Base-by-base conservation (phyloP, 2,797 vertebrate species). In the Scomberomorus guttatus region DNA sequence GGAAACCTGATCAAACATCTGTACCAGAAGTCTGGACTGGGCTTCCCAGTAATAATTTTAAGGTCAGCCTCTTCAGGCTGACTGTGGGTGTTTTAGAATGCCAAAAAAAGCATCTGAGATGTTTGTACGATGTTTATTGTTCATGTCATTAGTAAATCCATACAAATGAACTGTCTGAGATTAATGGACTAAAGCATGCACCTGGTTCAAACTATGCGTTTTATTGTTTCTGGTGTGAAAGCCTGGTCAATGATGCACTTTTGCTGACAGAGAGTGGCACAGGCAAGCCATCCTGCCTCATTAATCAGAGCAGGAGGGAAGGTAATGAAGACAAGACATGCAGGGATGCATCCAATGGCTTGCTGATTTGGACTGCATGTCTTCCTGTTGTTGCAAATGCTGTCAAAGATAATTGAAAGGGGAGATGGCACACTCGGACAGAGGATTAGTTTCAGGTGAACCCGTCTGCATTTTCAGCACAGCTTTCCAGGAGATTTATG, bases 251-350 rank as follows among this genome's bases (percentile, higher is more conserved):
- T 44, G 63, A 67, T 71, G 70, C 68, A 55, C 55, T 63, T 71
- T 52, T 67, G 60, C 77, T 80, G 85, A 72, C 78, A 50, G 55
- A 50, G 55, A 79, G 74, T 42, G 69, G 75, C 79, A 46, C 58
- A n/a, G 64, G 62, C 14, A 17, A 75, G 55, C 79, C 71, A n/a
- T 64, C 79, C 72, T 34, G 71, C 70, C 75, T 90, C 86, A 86
- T 91, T 91, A 89, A 89, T 91, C 85, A 84, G 85, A 91, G 63
- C 75, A 66, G 77, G 75, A 80, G 80, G 73, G 64, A 74, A 73
- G 37, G 75, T 81, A 87, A 87, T 87, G 83, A 90, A 84, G 79
- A 78, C 61, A 2, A 67, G 66, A 80, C 70, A 75, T 84, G 55
- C 79, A 82, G 70, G 25, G 85, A 82, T 65, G 80, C 79, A 56